Conservation (phyloP, 2,888 invertebrate genomes). For the Drosophila monieri region DNA sequence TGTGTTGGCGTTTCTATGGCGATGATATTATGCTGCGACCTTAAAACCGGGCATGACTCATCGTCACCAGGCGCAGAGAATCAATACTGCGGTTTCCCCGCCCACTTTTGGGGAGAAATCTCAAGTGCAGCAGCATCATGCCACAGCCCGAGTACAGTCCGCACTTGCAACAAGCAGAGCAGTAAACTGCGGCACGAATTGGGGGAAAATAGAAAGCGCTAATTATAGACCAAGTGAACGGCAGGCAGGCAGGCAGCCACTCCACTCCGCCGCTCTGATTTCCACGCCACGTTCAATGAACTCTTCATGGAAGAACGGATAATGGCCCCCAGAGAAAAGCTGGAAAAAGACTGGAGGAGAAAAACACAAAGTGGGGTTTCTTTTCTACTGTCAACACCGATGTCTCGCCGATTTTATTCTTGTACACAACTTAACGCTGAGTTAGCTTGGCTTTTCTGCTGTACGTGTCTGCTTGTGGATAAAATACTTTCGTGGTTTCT, state of each 20-base stretch:
- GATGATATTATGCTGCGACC: conserved; percentile 44
- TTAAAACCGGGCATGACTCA: conserved; percentile 56
- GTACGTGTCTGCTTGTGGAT: conserved; percentile 42
- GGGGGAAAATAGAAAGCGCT: conserved; percentile 56
- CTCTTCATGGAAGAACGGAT: conserved; percentile 39
- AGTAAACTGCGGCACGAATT: conserved; percentile 28
- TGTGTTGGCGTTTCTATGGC: conserved; percentile 22
- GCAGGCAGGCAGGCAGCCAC: no score
- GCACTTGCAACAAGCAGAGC: conserved; percentile 14
- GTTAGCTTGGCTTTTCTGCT: conserved; percentile 21
- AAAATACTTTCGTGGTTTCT: conserved; percentile 62
- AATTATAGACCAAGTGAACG: conserved; percentile 49
- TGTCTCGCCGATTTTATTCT: conserved; percentile 63
- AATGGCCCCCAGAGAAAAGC: not conserved
- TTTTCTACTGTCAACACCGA: conserved; percentile 58
- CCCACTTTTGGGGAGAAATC: conserved; percentile 3
- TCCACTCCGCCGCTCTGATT: conserved; percentile 44
- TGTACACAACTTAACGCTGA: conserved; percentile 53
- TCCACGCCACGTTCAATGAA: conserved; percentile 58
- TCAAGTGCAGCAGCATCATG: conserved; percentile 38
- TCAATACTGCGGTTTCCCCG: conserved; percentile 14
- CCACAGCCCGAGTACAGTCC: conserved; percentile 52
- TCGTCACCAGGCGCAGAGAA: conserved; percentile 39
- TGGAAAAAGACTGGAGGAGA: conserved; percentile 4
- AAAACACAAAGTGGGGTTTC: conserved; percentile 29